Percentiles rank a stretch among this genome's conserved stretches.
phyloP scores from a whole-genome alignment of 37 sponge, comb jelly and placozoan genomes.

The Geodia barretti region DNA sequence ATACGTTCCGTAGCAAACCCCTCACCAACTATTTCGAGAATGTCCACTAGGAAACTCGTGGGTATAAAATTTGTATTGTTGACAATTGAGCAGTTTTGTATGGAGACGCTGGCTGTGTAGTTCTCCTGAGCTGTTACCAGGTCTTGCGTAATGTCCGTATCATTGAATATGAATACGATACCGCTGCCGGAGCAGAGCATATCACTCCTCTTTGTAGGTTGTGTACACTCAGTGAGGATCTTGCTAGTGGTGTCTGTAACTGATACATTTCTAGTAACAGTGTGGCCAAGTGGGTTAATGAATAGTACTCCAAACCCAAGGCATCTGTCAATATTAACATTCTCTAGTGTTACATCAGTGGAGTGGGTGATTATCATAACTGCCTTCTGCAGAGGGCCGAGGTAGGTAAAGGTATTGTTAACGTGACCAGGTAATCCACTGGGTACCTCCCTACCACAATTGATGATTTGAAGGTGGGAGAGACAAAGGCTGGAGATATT shows the following conservation, averaged over 20 bases:
- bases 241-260: background rate
- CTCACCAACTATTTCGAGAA: too few relatives aligned
- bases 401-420: constrained; percentile 5
- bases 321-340: background rate
- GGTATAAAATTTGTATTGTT: too few relatives aligned
- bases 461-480: background rate
- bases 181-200: background rate
- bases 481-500: constrained; percentile 21
- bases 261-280: background rate
- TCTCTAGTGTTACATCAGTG: background rate
- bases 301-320: constrained; percentile 29
- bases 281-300: constrained; percentile 10
- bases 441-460: constrained; percentile 19
- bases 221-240: too few relatives aligned
- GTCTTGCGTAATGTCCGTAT: background rate
- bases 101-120: too few relatives aligned
- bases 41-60: too few relatives aligned
- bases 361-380: constrained; percentile 12
- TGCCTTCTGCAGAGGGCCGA: constrained; percentile 8
- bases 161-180: background rate
- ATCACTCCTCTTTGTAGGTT: too few relatives aligned
- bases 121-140: background rate
- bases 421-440: background rate
- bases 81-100: too few relatives aligned
- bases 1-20: too few relatives aligned